Base-by-base conservation (phyloP, 2,888 invertebrate species). In the Aethes cnicana region DNA sequence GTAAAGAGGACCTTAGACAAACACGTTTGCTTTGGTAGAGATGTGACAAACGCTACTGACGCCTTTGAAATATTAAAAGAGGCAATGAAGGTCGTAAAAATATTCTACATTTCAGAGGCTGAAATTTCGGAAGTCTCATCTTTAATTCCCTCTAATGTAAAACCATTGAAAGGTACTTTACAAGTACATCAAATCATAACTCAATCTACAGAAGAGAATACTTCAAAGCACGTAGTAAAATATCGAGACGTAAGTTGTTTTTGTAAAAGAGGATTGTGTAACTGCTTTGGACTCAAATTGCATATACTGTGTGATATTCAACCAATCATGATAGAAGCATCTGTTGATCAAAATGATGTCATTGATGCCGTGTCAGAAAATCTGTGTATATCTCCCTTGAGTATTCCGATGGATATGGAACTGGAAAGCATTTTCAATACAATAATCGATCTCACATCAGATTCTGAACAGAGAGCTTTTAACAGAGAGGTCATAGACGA, bases 41-140 rank as follows among this genome's bases (percentile, higher is more conserved):
- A 56, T n/a, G 39, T 55, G 37, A 23, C 42, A 26, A 33, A 56
- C 36, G 53, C 54, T 6, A 42, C 28, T 21, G 25, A 49, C 18
- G 54, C 54, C 30, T 54, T 47, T 43, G 37, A 49, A 42, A 17
- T 54, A 11, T 32, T 54, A 23, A 55, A 47, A 20, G 16, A 47
- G 21, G 39, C 23, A 32, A 36, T 43, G 21, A 47, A 53, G 23
- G 37, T 47, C 11, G 11, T 14, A 7, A 32, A 32, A 3, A 14
- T 32, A 14, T 32, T 14, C 16, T 14, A 14, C 14, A 32, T 32
- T 32, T 14, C 30, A 14, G 14, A 14, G 7, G 6, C 3, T 12
- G 28, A 14, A 6, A 32, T 32, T 14, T 5, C 7, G 7, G 14
- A 32, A 14, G 14, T 14, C 8, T 6, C 30, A 14, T 14, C 12